Conservation (phyloP, 2,797 vertebrate species). For the Numenius phaeopus region DNA sequence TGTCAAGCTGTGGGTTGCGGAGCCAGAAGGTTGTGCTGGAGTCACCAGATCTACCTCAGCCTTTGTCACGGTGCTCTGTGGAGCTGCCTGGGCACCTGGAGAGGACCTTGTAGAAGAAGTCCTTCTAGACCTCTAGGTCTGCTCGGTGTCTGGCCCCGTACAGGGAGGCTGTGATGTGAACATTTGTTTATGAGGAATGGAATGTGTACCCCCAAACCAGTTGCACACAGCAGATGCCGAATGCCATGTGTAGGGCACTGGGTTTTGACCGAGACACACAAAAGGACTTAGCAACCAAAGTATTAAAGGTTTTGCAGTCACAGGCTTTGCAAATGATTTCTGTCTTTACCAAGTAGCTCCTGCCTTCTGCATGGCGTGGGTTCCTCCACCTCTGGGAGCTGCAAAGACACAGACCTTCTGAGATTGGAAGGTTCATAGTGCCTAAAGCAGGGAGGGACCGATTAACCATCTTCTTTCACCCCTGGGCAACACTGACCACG, state of each 20-base stretch:
- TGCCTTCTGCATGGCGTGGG: not conserved
- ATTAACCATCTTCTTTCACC: not conserved
- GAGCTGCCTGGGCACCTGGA: not conserved
- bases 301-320: accelerated
- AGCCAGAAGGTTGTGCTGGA: not conserved
- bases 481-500: not conserved
- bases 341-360: not conserved
- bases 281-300: not conserved
- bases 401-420: not conserved
- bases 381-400: not conserved
- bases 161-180: not conserved
- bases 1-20: not conserved
- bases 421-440: not conserved
- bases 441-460: not conserved
- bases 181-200: not conserved
- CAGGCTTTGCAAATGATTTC: not conserved
- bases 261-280: not conserved
- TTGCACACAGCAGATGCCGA: not conserved
- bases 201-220: not conserved
- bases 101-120: not conserved
- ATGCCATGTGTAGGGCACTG: not conserved
- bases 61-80: not conserved
- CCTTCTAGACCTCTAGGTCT: not conserved
- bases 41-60: not conserved
- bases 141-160: not conserved